These are phyloP conservation scores for Parnassius mnemosyne DNA, from an alignment of 2,888 invertebrate species.

Conservation along the genomic window DNA sequence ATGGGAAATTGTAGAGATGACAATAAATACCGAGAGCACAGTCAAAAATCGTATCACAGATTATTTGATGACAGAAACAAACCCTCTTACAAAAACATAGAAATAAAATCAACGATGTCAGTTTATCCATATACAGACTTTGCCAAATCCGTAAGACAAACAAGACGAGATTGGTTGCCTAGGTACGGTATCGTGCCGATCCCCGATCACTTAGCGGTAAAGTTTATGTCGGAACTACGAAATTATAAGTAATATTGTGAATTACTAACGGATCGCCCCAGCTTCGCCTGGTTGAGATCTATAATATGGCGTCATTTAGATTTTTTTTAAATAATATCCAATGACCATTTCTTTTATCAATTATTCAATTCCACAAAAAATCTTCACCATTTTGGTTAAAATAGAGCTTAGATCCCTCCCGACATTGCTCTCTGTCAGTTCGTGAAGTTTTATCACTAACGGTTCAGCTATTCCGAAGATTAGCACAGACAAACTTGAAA, in stretches of 20 bases:
- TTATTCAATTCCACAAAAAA: too few species aligned
- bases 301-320: too few species aligned
- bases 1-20: slow-evolving; percentile 8
- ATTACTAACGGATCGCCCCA: too few species aligned
- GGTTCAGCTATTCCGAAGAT: too few species aligned
- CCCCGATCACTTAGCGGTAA: slow-evolving; percentile 21
- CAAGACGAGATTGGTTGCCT: slow-evolving; percentile 19
- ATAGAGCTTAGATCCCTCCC: too few species aligned
- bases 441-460: too few species aligned
- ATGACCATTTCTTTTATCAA: too few species aligned
- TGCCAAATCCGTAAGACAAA: neutral
- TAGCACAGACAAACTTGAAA: too few species aligned
- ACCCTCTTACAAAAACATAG: neutral
- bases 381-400: too few species aligned
- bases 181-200: slow-evolving; percentile 28
- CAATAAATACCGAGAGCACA: neutral
- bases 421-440: too few species aligned
- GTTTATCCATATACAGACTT: slow-evolving; percentile 7
- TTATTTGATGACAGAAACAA: slow-evolving; percentile 12
- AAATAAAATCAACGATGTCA: slow-evolving; percentile 4
- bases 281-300: too few species aligned
- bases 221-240: slow-evolving; percentile 18
- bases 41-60: slow-evolving; percentile 7
- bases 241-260: slow-evolving; percentile 17
- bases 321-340: neutral